A percentile compares a stretch with the other conserved stretches of the same genome.
phyloP scores from a whole-genome alignment of 1,140 invertebrate species.

The Cydia pomonella region DNA sequence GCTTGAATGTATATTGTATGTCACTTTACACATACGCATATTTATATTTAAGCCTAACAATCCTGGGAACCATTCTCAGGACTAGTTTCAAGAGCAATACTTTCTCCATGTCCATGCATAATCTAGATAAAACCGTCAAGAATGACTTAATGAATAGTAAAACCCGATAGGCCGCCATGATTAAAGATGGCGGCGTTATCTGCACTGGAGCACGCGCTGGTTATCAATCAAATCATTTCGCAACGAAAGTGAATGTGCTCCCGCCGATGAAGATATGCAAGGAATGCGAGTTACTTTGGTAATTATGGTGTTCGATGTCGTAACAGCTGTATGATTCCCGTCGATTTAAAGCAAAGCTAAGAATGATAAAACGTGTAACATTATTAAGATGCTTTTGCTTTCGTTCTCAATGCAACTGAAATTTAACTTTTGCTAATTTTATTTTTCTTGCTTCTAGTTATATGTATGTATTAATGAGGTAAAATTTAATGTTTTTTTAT shows the following conservation, averaged over 20 bases:
- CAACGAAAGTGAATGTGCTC: constrained; percentile 37
- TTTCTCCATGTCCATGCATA: constrained; percentile 1
- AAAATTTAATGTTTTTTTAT: too few relatives aligned
- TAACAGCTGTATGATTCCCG: too few relatives aligned
- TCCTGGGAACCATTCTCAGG: background rate
- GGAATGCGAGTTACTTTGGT: background rate
- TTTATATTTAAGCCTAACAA: background rate
- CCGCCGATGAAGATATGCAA: constrained; percentile 14
- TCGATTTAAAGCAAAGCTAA: too few relatives aligned
- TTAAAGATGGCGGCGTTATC: constrained; percentile 8
- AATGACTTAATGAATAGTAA: constrained; percentile 17
- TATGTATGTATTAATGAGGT: too few relatives aligned
- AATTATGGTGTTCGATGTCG: background rate
- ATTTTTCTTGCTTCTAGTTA: too few relatives aligned
- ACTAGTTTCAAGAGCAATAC: background rate
- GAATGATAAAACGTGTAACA: too few relatives aligned
- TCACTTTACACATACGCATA: too few relatives aligned
- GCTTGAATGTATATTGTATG: too few relatives aligned
- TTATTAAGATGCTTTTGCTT: too few relatives aligned
- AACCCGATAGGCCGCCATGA: constrained; percentile 1
- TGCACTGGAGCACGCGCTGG: background rate
- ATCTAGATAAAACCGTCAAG: constrained; percentile 20
- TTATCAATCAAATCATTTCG: constrained; percentile 36
- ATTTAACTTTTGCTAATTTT: too few relatives aligned
- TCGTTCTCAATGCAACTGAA: too few relatives aligned